Conservation (phyloP, 1,140 invertebrate species). For the Periplaneta americana region DNA sequence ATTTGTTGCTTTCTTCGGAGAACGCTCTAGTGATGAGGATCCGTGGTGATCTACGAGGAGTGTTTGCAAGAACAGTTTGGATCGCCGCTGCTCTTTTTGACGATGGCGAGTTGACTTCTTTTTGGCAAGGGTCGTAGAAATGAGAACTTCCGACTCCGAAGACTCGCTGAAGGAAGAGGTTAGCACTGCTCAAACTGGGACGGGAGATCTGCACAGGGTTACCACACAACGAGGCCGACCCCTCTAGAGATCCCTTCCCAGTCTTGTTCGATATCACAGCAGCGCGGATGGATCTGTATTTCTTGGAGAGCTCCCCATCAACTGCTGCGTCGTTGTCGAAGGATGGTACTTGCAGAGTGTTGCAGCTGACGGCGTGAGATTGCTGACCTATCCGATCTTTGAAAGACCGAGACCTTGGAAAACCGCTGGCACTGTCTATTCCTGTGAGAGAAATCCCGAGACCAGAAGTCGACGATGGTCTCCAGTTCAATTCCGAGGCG, state of each 20-base stretch:
- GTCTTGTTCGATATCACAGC: background rate
- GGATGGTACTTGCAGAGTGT: constrained; percentile 41
- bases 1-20: constrained; percentile 58
- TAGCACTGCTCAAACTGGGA: constrained; percentile 31
- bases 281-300: background rate
- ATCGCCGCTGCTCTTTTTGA: constrained; percentile 27
- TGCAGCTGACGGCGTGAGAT: constrained; percentile 32
- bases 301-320: background rate
- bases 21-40: constrained; percentile 64
- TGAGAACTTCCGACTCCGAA: constrained; percentile 38
- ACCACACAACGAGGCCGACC: background rate
- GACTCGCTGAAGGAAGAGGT: constrained; percentile 46
- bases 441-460: constrained; percentile 12
- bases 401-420: background rate
- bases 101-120: background rate
- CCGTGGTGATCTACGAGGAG: constrained; percentile 51
- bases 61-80: constrained; percentile 31
- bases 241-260: background rate
- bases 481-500: constrained; percentile 38
- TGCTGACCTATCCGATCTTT: background rate
- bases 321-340: constrained; percentile 31
- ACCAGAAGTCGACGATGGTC: constrained; percentile 30
- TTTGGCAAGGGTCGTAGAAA: background rate
- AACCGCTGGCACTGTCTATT: background rate
- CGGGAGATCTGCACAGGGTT: background rate